phyloP scores from a whole-genome alignment of 2,888 invertebrate genomes.

The Rotaria socialis region DNA sequence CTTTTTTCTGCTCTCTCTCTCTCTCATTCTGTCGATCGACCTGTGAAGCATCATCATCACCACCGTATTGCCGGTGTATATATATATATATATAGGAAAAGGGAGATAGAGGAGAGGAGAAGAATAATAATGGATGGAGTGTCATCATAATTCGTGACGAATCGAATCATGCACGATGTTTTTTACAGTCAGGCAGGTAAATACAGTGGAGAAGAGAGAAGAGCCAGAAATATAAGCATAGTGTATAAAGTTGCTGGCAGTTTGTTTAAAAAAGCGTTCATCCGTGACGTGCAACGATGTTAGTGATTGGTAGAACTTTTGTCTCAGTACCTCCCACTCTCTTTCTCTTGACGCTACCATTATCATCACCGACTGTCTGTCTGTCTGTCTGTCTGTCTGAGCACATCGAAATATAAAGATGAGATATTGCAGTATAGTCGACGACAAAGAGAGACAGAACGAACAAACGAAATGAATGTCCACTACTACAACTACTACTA shows the following conservation, averaged over 20 bases:
- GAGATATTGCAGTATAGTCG: slow-evolving; percentile 11
- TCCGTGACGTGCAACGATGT: neutral
- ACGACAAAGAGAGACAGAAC: neutral
- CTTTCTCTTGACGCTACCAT: neutral
- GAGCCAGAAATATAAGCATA: neutral
- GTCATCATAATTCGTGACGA: neutral
- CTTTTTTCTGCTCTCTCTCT: neutral
- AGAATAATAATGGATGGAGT: neutral
- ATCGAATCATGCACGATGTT: slow-evolving; percentile 9
- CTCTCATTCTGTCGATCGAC: neutral
- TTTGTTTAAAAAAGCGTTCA: neutral
- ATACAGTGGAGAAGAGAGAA: neutral
- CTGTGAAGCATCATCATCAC: neutral
- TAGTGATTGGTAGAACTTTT: slow-evolving; percentile 18
- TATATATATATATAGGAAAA: neutral
- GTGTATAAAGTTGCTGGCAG: neutral
- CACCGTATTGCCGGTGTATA: neutral
- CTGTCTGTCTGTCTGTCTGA: slow-evolving; percentile 25
- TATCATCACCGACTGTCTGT: neutral
- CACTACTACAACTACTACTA: neutral
- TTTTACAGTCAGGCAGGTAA: neutral
- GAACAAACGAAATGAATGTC: slow-evolving; percentile 27
- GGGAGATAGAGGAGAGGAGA: neutral
- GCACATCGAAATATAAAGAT: neutral
- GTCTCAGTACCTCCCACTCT: slow-evolving; percentile 12